Evolutionary conservation across 2,113 vertebrate species (phyloP), one percentile per base, ranked within the genome.

Genomic region (Empidonax alnorum): DNA sequence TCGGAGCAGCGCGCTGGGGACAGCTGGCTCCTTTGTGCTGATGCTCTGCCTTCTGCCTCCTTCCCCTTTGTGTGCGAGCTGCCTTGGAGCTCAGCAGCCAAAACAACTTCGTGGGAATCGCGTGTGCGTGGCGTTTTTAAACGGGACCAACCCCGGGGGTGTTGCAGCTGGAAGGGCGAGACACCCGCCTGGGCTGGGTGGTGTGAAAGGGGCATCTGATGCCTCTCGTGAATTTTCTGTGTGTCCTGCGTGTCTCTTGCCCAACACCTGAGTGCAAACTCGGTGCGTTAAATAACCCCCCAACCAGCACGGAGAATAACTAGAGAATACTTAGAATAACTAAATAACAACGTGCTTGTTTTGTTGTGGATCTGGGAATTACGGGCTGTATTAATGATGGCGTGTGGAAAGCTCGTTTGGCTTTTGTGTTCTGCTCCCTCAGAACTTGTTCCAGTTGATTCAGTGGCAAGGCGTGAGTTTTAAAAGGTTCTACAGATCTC

Each of bases 1-100:
- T 73, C 37, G 2, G 12, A 11, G 35, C 39, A 3, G 21, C 2
- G 13, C 2, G 0, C 0, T 44, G 52, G 77, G 42, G 53, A 20
- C 58, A 21, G 44, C 17, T 35, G 58, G 30, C n/a, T 41, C 39
- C 27, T 49, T 8, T 52, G 56, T 76, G 76, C 24, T 18, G 47
- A 21, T 47, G 52, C 68, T 76, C 9, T 56, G 33, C 30, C 65
- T 52, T 37, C 42, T 56, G 33, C 33, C 59, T 58, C 52, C 42
- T 53, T 71, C 15, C 41, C 12, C 59, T 69, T 49, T 87, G 78
- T 91, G 82, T 2, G 49, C 42, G 30, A n/a, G 35, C 61, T 71
- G 53, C 47, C 35, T 30, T 10, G 61, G 66, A 58, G 20, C 11
- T 8, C 4, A 50, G 59, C 42, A 30, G 46, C 50, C 46, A 47